Percentiles rank a stretch among this genome's conserved stretches.
phyloP scores from a whole-genome alignment of 2,888 invertebrate genomes.

The Sisyra nigra region DNA sequence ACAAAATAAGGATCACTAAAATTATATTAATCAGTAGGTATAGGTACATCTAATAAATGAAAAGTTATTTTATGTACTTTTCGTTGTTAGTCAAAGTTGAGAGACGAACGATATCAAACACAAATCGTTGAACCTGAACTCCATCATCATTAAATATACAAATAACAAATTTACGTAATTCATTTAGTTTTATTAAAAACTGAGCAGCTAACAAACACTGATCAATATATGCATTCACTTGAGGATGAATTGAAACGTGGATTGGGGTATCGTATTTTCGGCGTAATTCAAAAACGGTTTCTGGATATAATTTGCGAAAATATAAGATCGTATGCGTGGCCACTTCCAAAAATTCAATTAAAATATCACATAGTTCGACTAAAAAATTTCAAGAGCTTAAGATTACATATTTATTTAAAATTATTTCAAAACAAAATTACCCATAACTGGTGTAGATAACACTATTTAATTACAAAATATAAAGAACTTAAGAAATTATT shows the following conservation, averaged over 20 bases:
- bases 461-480: too few relatives aligned
- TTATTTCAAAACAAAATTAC: too few relatives aligned
- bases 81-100: too few relatives aligned
- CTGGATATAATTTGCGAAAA: conserved; percentile 43
- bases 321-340: conserved; percentile 46
- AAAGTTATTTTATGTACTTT: not conserved
- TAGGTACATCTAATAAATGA: not conserved
- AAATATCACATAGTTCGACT: conserved; percentile 25
- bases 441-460: too few relatives aligned
- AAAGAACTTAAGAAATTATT: too few relatives aligned
- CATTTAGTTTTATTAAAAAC: conserved; percentile 32
- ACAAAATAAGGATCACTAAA: conserved; percentile 40
- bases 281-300: conserved; percentile 40
- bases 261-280: conserved; percentile 46
- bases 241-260: conserved; percentile 43
- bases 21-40: too few relatives aligned
- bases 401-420: too few relatives aligned
- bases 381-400: too few relatives aligned
- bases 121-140: conserved; percentile 28
- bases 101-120: conserved; percentile 25
- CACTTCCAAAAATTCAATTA: conserved; percentile 49
- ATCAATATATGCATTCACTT: conserved; percentile 43
- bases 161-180: conserved; percentile 33
- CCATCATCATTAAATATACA: conserved; percentile 31
- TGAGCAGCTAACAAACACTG: conserved; percentile 33